Evolutionary conservation across 1,140 invertebrate genomes (phyloP).

Genomic region (Dolichoris vasculosae): DNA sequence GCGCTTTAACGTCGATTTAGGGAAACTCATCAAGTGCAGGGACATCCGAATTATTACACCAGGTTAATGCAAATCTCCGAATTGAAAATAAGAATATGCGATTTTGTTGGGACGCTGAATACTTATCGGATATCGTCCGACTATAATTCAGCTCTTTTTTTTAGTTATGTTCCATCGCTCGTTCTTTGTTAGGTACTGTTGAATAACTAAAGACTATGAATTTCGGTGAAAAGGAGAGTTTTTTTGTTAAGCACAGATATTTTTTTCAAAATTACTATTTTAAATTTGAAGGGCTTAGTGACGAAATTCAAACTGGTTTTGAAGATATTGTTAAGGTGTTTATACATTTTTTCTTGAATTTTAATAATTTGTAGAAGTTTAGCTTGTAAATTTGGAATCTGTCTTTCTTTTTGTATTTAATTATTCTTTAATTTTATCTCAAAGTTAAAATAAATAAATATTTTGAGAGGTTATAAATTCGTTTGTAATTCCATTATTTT

Average conservation of each 20-base stretch:
- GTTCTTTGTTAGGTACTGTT: background rate
- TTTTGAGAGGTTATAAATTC: background rate
- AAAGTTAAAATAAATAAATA: background rate
- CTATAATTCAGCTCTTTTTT: too few species aligned
- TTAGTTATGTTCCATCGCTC: background rate
- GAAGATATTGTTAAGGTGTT: constrained; percentile 23
- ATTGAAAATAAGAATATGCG: too few species aligned
- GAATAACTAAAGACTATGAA: background rate
- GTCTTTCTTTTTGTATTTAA: background rate
- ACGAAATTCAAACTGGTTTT: background rate
- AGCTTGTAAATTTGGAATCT: background rate
- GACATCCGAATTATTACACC: too few species aligned
- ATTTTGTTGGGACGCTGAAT: too few species aligned
- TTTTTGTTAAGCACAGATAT: constrained; percentile 18
- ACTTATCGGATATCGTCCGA: too few species aligned
- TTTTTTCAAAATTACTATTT: constrained; percentile 35
- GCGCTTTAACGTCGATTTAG: too few species aligned
- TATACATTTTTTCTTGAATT: background rate
- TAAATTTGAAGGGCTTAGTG: constrained; percentile 9
- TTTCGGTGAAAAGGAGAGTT: background rate
- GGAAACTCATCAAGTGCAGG: too few species aligned
- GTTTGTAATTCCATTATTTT: background rate
- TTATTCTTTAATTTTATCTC: background rate
- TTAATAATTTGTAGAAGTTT: background rate
- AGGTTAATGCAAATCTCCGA: too few species aligned